Evolutionary conservation across 2,113 vertebrate species (phyloP).

Genomic region (Clarias batrachus): DNA sequence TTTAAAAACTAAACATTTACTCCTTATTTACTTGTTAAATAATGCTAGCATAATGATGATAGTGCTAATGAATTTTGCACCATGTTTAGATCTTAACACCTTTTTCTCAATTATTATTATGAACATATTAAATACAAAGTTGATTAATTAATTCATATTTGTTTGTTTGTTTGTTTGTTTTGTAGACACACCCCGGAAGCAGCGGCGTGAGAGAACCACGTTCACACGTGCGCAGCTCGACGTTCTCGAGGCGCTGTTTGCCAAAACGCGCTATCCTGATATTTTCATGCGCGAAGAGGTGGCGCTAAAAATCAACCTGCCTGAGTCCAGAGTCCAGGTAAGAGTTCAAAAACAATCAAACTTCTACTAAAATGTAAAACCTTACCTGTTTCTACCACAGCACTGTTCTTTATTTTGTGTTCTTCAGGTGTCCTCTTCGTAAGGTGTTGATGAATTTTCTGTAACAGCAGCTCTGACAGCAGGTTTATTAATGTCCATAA

Average conservation of each 20-base stretch:
- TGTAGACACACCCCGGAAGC: constrained; percentile 77
- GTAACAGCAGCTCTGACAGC: neutral
- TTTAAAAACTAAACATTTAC: neutral
- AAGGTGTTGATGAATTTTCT: neutral
- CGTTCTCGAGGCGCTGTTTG: constrained; percentile 81
- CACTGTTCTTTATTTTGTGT: neutral
- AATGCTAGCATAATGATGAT: neutral
- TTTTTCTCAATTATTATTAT: neutral
- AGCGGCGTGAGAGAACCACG: constrained; percentile 83
- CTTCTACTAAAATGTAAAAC: neutral
- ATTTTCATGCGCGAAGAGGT: constrained; percentile 89
- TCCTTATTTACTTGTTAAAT: neutral
- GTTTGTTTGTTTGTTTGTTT: neutral
- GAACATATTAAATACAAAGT: neutral
- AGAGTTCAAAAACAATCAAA: neutral
- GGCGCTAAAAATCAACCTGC: constrained; percentile 84
- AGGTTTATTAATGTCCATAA: neutral
- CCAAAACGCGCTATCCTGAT: constrained; percentile 85
- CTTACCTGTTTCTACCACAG: neutral
- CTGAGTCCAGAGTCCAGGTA: constrained; percentile 85
- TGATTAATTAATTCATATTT: neutral
- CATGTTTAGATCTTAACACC: neutral
- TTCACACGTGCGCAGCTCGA: constrained; percentile 85
- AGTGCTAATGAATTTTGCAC: neutral
- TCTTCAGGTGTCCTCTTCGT: neutral